phyloP scores from a whole-genome alignment of 2,113 vertebrate species.

The Callipepla squamata region DNA sequence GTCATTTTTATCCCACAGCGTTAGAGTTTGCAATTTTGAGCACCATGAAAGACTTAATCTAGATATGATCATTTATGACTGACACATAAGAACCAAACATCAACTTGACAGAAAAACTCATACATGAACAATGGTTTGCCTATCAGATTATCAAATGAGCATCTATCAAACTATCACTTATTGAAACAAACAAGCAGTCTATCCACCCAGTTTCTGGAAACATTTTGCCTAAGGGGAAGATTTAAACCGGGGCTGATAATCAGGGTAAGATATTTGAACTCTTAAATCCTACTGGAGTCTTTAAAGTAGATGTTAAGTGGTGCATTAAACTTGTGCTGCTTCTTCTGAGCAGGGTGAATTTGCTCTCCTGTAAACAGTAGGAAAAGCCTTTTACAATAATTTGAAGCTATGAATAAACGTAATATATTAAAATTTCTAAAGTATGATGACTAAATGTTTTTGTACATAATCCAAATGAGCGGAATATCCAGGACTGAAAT shows the following conservation, averaged over 20 bases:
- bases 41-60: background rate
- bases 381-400: slow-evolving; percentile 29
- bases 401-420: slow-evolving; percentile 48
- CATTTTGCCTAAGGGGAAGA: slow-evolving; percentile 47
- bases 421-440: slow-evolving; percentile 39
- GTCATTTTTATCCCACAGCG: background rate
- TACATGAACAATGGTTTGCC: background rate
- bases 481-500: slow-evolving; percentile 33
- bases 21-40: background rate
- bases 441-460: slow-evolving; percentile 5
- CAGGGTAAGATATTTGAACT: slow-evolving; percentile 50
- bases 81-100: background rate
- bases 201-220: background rate
- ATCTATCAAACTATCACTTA: slow-evolving; percentile 17
- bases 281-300: slow-evolving; percentile 47
- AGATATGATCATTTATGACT: background rate
- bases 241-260: slow-evolving; percentile 30
- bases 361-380: slow-evolving; percentile 38
- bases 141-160: slow-evolving; percentile 40
- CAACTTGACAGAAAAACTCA: background rate
- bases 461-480: slow-evolving; percentile 37
- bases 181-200: background rate
- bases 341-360: slow-evolving; percentile 33
- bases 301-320: slow-evolving; percentile 52
- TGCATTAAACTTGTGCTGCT: slow-evolving; percentile 61